A percentile compares a stretch with the other conserved stretches of the same genome.
Evolutionary conservation across 2,113 vertebrate species (phyloP).

Genomic region (Cynoglossus semilaevis): DNA sequence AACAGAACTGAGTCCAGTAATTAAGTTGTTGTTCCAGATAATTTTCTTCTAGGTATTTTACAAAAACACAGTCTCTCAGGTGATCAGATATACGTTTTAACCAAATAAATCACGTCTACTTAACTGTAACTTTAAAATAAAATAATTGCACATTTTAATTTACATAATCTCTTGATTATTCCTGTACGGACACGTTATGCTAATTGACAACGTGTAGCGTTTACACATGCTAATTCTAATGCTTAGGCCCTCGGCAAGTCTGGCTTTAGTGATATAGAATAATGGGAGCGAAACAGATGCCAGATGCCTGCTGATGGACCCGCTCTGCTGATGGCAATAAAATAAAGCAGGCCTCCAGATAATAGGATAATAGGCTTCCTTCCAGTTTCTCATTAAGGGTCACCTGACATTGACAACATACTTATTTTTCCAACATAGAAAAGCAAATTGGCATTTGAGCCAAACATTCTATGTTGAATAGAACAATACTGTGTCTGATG

Average conservation of each 20-base stretch:
- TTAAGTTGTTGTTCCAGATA: too few relatives aligned
- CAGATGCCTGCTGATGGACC: constrained; percentile 38
- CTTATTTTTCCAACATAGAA: constrained; percentile 59
- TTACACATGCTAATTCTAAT: constrained; percentile 55
- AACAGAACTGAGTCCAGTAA: too few relatives aligned
- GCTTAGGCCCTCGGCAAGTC: constrained; percentile 42
- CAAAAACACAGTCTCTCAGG: too few relatives aligned
- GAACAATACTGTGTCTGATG: constrained; percentile 30
- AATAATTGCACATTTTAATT: too few relatives aligned
- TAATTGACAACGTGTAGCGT: too few relatives aligned
- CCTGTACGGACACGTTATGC: too few relatives aligned
- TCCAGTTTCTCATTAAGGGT: constrained; percentile 47
- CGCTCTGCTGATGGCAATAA: constrained; percentile 50
- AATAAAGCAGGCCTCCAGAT: constrained; percentile 45
- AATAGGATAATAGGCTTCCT: constrained; percentile 59
- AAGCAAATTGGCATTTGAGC: constrained; percentile 42
- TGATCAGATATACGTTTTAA: too few relatives aligned
- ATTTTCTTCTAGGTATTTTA: too few relatives aligned
- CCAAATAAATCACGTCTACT: too few relatives aligned
- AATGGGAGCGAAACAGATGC: constrained; percentile 46
- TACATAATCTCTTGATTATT: too few relatives aligned
- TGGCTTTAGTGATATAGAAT: constrained; percentile 50
- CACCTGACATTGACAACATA: constrained; percentile 68
- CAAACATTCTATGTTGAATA: constrained; percentile 43
- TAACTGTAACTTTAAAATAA: too few relatives aligned